phyloP scores from a whole-genome alignment of 2,113 vertebrate genomes.

The Penelope pileata region DNA sequence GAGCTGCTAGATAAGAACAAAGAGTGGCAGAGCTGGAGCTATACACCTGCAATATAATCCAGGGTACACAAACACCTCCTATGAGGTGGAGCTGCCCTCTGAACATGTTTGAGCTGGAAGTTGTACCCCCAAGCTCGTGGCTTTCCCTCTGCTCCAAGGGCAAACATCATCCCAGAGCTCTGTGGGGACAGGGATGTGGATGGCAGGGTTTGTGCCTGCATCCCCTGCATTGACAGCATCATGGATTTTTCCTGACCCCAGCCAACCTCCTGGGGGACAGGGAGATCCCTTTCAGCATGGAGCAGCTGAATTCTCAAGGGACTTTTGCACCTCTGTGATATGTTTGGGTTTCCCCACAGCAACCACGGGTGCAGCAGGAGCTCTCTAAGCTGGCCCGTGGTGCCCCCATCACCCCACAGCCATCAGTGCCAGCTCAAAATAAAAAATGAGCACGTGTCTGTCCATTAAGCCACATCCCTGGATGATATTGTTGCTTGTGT shows the following conservation, averaged over 20 bases:
- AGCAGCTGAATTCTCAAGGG: conserved; percentile 32
- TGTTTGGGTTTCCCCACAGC: not conserved
- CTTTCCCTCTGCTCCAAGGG: not conserved
- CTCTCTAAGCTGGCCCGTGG: not conserved
- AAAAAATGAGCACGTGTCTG: too few species aligned
- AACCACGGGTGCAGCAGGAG: not conserved
- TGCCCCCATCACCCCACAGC: not conserved
- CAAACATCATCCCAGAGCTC: not conserved
- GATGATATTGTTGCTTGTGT: not conserved
- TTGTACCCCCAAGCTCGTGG: not conserved
- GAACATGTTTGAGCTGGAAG: not conserved
- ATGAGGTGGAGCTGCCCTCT: not conserved
- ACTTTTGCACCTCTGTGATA: not conserved
- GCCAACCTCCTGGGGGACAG: not conserved
- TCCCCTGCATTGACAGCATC: not conserved
- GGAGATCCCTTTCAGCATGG: not conserved
- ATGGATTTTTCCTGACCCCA: not conserved
- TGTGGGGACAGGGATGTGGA: not conserved
- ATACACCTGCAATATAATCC: fast-evolving
- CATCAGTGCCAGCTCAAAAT: not conserved
- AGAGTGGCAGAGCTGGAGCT: not conserved
- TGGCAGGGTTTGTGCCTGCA: fast-evolving
- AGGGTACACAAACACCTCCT: not conserved
- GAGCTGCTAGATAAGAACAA: not conserved
- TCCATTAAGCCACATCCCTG: fast-evolving